Base-by-base conservation (phyloP, 1,140 invertebrate species). In the Drosophila littoralis region DNA sequence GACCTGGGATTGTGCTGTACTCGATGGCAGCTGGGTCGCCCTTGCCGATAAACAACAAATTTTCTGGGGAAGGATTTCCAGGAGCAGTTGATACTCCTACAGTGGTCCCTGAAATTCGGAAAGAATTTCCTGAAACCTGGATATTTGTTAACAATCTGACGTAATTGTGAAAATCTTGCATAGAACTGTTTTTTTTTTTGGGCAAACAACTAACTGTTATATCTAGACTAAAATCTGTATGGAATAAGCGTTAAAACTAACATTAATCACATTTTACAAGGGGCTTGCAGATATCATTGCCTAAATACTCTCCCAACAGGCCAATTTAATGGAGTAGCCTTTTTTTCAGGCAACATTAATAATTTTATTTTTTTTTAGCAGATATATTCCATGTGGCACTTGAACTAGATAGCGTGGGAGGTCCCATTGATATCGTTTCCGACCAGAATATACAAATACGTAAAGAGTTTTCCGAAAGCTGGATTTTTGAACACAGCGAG, bases 61-160 rank as follows among this genome's bases (percentile, higher is more conserved):
- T 54, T 17, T 12, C 6, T 36, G 35, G 8, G 36, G 12, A 22
- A 28, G 22, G n/a, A n/a, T 9, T 32, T 22, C 12, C 38, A 9
- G 51, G 51, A n/a, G 12, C 32, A 17, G 3, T 15, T 12, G 17
- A 13, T 42, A 13, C 6, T 64, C 36, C 35, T 7, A 36, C 32
- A 10, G 43, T 6, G 33, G 35, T 51, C 7, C 61, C 66, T 4
- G 58, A 61, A 43, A 52, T 75, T 45, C 77, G 83, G 8, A 77
- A 80, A 73, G 68, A 85, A 6, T 90, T 88, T 75, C 69, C 85
- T 6, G 84, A 90, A 71, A 90, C 64, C 28, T 88, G 83, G 71
- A 77, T 89, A 9, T 84, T 74, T 66, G 22, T 33, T n/a, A 72
- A 57, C 32, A 42, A 77, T 6, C 35, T 46, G 52, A 71, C 45